Base-by-base conservation (phyloP, 2,797 vertebrate genomes). In the Cossypha heuglini region DNA sequence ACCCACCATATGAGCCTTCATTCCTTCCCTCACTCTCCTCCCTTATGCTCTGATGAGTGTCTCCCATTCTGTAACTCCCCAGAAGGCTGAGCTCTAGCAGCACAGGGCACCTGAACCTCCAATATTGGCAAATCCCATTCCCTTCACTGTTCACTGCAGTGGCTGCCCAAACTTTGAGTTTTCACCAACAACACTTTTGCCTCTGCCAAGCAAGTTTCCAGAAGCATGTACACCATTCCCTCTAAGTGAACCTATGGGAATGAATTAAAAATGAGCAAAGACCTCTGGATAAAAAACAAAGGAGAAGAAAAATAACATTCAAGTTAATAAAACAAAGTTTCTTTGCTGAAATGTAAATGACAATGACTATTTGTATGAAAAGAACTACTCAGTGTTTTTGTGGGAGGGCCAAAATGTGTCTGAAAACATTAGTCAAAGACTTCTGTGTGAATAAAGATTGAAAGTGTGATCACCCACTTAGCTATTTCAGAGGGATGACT, bases 401-500 rank as follows among this genome's bases (percentile, higher is more conserved):
- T 96, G 83, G 74, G 84, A 87, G 81, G 86, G 69, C 29, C 71
- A 93, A 85, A 86, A 35, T 78, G 43, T 73, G 15, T 48, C 62
- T 74, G 78, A 82, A 71, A 91, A 49, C 49, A 10, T 74, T 31
- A 86, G 61, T 94, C 71, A 83, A 71, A 86, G 87, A 74, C 33
- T 86, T 91, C 15, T 57, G 24, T 63, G 69, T 63, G 48, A 94
- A 38, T 46, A 59, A 48, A 88, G 33, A 82, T 71, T 83, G 87
- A 88, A 93, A 86, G 85, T 88, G 81, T 92, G 43, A 80, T 83
- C 84, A 83, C 61, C 49, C 62, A 62, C 86, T 91, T 58, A 90
- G 1, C 46, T 68, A 62, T 82, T 87, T 90, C 68, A 75, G 52
- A 71, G 43, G 31, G 31, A 52, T 80, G 81, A 64, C 46, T 77